Evolutionary conservation across 2,888 invertebrate species (phyloP).

Genomic region (Rhagophthalmus giganteus): DNA sequence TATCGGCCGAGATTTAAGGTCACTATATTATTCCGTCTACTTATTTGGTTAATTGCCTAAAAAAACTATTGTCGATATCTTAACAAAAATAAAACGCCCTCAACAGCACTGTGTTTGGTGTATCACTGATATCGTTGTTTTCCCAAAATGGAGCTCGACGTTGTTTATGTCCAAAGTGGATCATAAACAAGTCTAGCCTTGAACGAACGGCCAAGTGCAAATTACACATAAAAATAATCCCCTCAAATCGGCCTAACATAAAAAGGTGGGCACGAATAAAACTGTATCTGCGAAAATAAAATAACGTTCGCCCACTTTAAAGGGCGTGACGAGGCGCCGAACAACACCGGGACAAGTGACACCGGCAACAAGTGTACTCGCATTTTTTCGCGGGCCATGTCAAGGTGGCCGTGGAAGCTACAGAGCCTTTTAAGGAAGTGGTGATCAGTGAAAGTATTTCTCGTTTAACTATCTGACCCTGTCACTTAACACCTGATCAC

Average conservation of each 20-base stretch:
- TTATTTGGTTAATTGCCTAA: slow-evolving; percentile 15
- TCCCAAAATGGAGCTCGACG: slow-evolving; percentile 13
- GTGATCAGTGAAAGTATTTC: slow-evolving; percentile 42
- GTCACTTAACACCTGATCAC: too few relatives aligned
- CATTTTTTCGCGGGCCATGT: slow-evolving; percentile 37
- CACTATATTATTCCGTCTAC: slow-evolving; percentile 7
- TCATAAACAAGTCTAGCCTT: slow-evolving; percentile 13
- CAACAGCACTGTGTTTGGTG: slow-evolving; percentile 2
- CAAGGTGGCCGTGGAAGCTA: slow-evolving; percentile 43
- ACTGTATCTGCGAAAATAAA: slow-evolving; percentile 16
- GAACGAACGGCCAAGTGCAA: slow-evolving; percentile 10
- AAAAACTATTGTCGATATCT: slow-evolving; percentile 6
- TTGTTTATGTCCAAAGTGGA: slow-evolving; percentile 11
- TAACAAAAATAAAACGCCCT: not conserved
- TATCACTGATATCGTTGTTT: slow-evolving; percentile 1
- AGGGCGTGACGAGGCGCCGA: slow-evolving; percentile 22
- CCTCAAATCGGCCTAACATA: not conserved
- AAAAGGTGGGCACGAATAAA: slow-evolving; percentile 5
- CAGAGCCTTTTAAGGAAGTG: slow-evolving; percentile 45
- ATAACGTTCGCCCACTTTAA: slow-evolving; percentile 21
- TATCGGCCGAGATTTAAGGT: slow-evolving; percentile 3
- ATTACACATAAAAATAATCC: not conserved
- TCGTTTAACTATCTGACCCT: slow-evolving; percentile 5
- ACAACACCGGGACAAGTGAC: slow-evolving; percentile 15
- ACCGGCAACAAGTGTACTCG: slow-evolving; percentile 30